A percentile compares a stretch with the other conserved stretches of the same genome.
phyloP scores from a whole-genome alignment of 2,113 vertebrate species.

The Hypanus sabinus region DNA sequence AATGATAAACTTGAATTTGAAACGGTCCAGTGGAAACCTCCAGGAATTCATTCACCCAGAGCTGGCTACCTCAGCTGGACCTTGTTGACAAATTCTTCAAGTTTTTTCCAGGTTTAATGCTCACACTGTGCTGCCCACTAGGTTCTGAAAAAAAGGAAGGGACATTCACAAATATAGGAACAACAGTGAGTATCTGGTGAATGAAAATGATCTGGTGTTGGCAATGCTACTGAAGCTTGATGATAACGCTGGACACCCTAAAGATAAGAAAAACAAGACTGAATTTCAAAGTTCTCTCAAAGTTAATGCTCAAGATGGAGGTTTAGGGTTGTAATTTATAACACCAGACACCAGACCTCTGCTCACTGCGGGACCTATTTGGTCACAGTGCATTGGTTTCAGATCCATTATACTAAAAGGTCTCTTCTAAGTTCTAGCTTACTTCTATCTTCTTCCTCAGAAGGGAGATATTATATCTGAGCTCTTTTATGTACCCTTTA shows the following conservation, averaged over 20 bases:
- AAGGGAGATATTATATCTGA: background rate
- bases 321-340: slow-evolving; percentile 14
- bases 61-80: background rate
- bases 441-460: background rate
- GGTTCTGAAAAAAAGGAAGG: background rate
- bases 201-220: background rate
- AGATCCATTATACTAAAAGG: background rate
- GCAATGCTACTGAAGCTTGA: background rate
- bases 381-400: background rate
- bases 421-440: background rate
- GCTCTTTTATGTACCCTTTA: background rate
- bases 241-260: background rate
- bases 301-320: background rate
- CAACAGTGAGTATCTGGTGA: background rate
- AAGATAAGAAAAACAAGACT: background rate
- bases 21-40: background rate
- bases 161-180: background rate
- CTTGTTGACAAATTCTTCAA: background rate
- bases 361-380: background rate
- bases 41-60: background rate
- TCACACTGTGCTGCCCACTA: background rate
- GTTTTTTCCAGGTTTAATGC: background rate
- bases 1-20: no score
- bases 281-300: background rate
- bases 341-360: background rate